These are phyloP conservation scores for Myrmecobius fasciatus DNA, from an alignment of 2,113 vertebrate genomes.

Conservation along the genomic window DNA sequence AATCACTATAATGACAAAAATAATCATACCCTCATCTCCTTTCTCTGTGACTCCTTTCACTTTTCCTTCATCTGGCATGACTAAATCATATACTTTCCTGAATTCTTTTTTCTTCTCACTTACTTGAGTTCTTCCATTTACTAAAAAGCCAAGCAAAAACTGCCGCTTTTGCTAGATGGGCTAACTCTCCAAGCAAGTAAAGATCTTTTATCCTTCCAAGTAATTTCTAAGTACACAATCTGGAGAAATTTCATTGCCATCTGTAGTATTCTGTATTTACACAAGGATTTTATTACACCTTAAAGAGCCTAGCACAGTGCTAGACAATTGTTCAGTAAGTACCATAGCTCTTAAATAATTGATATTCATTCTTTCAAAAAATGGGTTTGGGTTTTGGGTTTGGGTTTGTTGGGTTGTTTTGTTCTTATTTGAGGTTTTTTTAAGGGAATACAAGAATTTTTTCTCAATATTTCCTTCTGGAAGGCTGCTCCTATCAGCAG, in stretches of 20 bases:
- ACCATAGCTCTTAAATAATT: not conserved
- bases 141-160: conserved; percentile 28
- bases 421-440: not conserved
- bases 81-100: not conserved
- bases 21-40: not conserved
- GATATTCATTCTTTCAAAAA: not conserved
- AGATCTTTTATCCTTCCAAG: conserved; percentile 20
- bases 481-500: not conserved
- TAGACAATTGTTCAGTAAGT: conserved; percentile 2
- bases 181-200: conserved; percentile 27
- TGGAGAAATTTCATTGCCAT: not conserved
- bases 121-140: conserved; percentile 16
- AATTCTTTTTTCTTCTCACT: conserved; percentile 19
- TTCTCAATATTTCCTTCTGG: conserved; percentile 13
- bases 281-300: not conserved
- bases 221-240: conserved; percentile 21
- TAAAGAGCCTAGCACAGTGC: not conserved
- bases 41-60: not conserved
- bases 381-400: not conserved
- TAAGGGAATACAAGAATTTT: not conserved
- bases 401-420: not conserved
- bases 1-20: conserved; percentile 45
- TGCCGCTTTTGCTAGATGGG: not conserved
- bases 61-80: conserved; percentile 15
- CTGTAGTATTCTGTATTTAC: not conserved